Base-by-base conservation (phyloP, 2,888 invertebrate genomes). In the Drosophila gaucha region DNA sequence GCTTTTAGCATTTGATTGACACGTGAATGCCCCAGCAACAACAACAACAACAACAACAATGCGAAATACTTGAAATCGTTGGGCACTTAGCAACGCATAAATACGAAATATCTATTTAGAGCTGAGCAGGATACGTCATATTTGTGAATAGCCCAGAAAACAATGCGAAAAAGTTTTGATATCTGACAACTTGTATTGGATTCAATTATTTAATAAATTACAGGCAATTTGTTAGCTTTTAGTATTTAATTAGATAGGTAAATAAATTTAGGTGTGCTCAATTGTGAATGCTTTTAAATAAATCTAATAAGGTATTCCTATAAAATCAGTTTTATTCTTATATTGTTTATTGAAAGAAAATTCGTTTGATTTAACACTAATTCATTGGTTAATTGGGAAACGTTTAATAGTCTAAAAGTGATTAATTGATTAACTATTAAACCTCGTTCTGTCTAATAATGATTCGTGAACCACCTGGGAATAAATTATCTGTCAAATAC, bases 1-100 rank as follows among this genome's bases (percentile, higher is more conserved):
- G 88, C 72, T 76, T 74, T 86, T 79, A 86, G 62, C 65, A 69
- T 82, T 77, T 86, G 76, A 86, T 76, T 82, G 83, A 72, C 82
- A 78, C 73, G 67, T 65, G 78, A 78, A 68, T 68, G 62, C 47
- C 44, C 39, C 35, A 28, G 30, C 60, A 56, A 41, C 46, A 57
- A 54, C 49, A 57, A 46, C 55, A 59, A 33, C 18, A 58, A 30
- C 28, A 59, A 39, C 50, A 66, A 26, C 41, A 47, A 39, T 20
- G 39, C 3, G 12, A 58, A 59, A 73, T 67, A 24, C 47, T 44
- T 18, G 44, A 51, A 60, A 60, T 73, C 70, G 68, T 28, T 39
- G 63, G 52, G 52, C 70, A 74, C 75, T 87, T 85, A 76, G 67
- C 67, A 68, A 55, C 55, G 64, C 65, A 71, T 86, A 69, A 84